Evolutionary conservation across 2,888 invertebrate species (phyloP), one percentile per base, ranked within the genome.

Genomic region (Conchocele bisecta): DNA sequence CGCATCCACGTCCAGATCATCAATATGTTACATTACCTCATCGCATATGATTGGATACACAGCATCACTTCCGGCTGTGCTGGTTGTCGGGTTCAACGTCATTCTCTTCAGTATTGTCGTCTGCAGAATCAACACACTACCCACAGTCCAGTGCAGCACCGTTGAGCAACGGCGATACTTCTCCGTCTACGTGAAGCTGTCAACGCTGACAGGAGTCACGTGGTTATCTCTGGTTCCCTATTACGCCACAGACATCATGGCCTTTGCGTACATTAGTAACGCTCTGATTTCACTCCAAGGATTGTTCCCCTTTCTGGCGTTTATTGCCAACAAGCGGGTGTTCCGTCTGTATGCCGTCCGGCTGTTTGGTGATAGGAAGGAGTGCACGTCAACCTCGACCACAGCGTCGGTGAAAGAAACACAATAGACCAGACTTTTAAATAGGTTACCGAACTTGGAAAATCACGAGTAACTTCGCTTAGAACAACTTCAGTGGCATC

Each of bases 161-260:
- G 33, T 33, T 33, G 35, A 51, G 31, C 20, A 56, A 7, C 35
- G 37, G n/a, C 35, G 35, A n/a, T 56, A 56, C 13, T 26, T 56
- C 17, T 39, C 41, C 1, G 17, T 56, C n/a, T 56, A 56, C 28
- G 24, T 56, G 1, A 41, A 39, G 31, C 17, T 56, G 17, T 56
- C 56, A 13, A 56, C 56, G 5, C 39, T 56, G 5, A 56, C 56
- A 28, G 56, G 56, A 24, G n/a, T 41, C 28, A 33, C 56, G 5
- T 56, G 56, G 56, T 15, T 56, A 24, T 20, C 22, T 6, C 29
- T 37, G 2, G 31, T 56, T 11, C 56, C 56, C 13, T 37, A 37
- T 29, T 28, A 42, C 22, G 28, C 42, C 1, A 24, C 24, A 15
- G 29, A 41, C 6, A 17, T 5, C 2, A 24, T 26, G 2, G 41